phyloP scores from a whole-genome alignment of 2,797 vertebrate genomes.

The Aldrovandia affinis region DNA sequence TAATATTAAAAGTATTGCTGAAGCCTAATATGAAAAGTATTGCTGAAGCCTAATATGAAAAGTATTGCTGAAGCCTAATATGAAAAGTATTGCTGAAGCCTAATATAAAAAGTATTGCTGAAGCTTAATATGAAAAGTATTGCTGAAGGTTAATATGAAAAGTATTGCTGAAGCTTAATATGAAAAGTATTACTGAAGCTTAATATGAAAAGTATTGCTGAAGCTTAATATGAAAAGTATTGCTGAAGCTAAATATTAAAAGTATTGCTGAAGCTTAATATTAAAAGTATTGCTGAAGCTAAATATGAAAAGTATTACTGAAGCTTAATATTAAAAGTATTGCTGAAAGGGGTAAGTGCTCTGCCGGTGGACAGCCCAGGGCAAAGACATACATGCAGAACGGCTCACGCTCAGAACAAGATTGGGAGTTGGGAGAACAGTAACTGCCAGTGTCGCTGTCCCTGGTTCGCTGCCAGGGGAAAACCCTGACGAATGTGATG shows the following conservation, averaged over 20 bases:
- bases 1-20: too few species aligned
- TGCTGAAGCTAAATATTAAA: too few species aligned
- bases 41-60: neutral
- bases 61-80: neutral
- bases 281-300: neutral
- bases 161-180: too few species aligned
- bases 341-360: too few species aligned
- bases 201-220: neutral
- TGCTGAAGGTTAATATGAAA: neutral
- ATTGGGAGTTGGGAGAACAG: neutral
- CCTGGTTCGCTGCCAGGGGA: neutral
- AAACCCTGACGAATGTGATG: neutral
- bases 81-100: neutral
- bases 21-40: too few species aligned
- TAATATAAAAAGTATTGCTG: too few species aligned
- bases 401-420: neutral
- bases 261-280: neutral
- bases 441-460: neutral
- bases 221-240: neutral
- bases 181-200: neutral
- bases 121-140: neutral
- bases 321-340: too few species aligned
- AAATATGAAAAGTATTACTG: neutral
- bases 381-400: too few species aligned
- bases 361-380: too few species aligned